Evolutionary conservation across 64 coral and sea anemone genomes (phyloP), one percentile per base, ranked within the genome.

Genomic region (Actinia equina): DNA sequence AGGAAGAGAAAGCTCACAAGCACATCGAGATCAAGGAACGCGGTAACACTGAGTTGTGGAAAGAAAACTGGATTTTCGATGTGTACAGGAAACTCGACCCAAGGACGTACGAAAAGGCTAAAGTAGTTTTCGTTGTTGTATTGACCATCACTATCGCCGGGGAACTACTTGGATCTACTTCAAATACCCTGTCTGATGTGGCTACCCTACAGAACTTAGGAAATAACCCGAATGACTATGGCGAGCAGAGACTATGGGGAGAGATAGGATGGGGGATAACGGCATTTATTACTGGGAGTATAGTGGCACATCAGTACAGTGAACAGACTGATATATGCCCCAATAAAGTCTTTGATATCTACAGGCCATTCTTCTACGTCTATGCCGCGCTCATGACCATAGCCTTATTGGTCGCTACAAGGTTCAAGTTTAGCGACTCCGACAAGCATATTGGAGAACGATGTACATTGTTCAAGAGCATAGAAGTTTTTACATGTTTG

Each of bases 321-420:
- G 86, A 92, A 62, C 91, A 87, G 12, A 86, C 86, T 16, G 97
- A 99, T 61, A 88, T 99, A 22, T 99, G 97, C 79, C 97, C 97
- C 45, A 90, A 93, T 37, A 87, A 93, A 65, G 86, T 95, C 5
- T 95, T 78, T 59, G 90, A 99, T 52, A 95, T 93, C 46, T 99
- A 99, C 74, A 90, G 93, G 43, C 97, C 97, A 9, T 95, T 99
- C 77, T 99, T 99, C 70, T 99, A 95, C 49, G 88, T 95, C n/a
- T 93, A 92, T 84, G 91, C 86, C 43, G 49, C 86, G 17, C 86
- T 99, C 17, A 95, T 99, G 91, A 83, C 91, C 2, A 45, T 93
- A 26, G 91, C 97, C 13, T 81, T 99, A 43, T 91, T 95, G 43
- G 55, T 95, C 13, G 89, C 93, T 16, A 93, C 91, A 13, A 89